phyloP scores from a whole-genome alignment of 2,797 vertebrate species.

The Erpetoichthys calabaricus region DNA sequence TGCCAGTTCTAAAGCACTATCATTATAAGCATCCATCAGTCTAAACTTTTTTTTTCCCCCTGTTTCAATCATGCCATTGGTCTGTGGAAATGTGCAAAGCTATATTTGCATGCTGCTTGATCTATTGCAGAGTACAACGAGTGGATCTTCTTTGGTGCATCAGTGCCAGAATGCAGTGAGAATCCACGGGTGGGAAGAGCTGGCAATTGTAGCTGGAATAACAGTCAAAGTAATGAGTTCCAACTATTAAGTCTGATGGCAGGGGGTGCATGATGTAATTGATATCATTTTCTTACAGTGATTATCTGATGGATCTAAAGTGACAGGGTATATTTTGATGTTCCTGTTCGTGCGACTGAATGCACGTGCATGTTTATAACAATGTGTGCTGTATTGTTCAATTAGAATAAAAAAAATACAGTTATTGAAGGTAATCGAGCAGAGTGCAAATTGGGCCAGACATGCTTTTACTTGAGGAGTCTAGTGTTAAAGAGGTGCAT shows the following conservation, averaged over 20 bases:
- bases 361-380: too few relatives aligned
- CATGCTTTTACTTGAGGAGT: too few relatives aligned
- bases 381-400: background rate
- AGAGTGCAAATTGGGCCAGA: background rate
- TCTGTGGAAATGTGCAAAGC: too few relatives aligned
- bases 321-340: slow-evolving; percentile 12
- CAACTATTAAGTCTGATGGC: slow-evolving; percentile 53
- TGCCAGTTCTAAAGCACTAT: background rate
- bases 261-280: slow-evolving; percentile 44
- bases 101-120: background rate
- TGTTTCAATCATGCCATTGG: too few relatives aligned
- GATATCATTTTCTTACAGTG: slow-evolving; percentile 42
- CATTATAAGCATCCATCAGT: slow-evolving; percentile 3
- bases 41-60: slow-evolving; percentile 5
- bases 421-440: background rate
- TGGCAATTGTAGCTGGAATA: slow-evolving; percentile 29
- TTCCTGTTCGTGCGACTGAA: background rate
- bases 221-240: slow-evolving; percentile 37
- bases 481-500: too few relatives aligned
- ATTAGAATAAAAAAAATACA: background rate
- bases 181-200: slow-evolving; percentile 14
- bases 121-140: slow-evolving; percentile 8
- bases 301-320: slow-evolving; percentile 20
- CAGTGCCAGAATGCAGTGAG: slow-evolving; percentile 26
- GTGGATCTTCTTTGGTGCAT: slow-evolving; percentile 9